These are phyloP conservation scores for Echeneis naucrates DNA, from an alignment of 2,797 vertebrate species.

Conservation along the genomic window DNA sequence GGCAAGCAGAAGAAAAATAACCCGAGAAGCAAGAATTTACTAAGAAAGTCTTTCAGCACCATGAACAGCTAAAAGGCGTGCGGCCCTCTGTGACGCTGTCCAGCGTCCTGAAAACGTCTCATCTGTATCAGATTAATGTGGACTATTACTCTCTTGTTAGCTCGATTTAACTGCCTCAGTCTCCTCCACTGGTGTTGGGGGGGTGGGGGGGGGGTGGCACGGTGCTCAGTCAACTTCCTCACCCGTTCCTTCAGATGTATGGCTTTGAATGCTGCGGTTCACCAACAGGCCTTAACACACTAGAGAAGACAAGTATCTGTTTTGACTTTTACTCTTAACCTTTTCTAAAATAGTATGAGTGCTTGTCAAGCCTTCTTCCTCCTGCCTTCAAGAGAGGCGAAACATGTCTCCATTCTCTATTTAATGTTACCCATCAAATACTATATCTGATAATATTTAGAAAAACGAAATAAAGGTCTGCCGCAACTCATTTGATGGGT, in stretches of 20 bases:
- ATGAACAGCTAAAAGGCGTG: constrained; percentile 28
- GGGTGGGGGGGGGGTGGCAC: too few relatives aligned
- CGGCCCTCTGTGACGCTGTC: constrained; percentile 27
- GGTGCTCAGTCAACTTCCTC: constrained; percentile 1
- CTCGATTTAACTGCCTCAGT: constrained; percentile 28
- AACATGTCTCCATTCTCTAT: neutral
- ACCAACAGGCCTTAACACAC: neutral
- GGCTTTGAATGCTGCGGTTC: neutral
- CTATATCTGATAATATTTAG: neutral
- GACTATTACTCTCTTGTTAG: constrained; percentile 10
- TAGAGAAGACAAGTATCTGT: neutral
- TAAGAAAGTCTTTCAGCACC: constrained; percentile 40
- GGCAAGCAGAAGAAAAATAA: constrained; percentile 24
- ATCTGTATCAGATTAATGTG: constrained; percentile 17
- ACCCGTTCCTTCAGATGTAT: neutral
- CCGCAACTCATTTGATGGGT: neutral
- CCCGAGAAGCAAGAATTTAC: neutral
- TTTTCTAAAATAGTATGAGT: neutral
- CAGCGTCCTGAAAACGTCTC: constrained; percentile 49
- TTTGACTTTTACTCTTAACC: neutral
- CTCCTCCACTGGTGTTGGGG: constrained; percentile 4
- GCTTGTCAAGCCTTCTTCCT: neutral
- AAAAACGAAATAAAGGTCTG: neutral
- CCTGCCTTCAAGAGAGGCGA: neutral
- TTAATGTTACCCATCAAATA: neutral